Evolutionary conservation across 2,113 vertebrate species (phyloP).

Genomic region (Eurypyga helias): DNA sequence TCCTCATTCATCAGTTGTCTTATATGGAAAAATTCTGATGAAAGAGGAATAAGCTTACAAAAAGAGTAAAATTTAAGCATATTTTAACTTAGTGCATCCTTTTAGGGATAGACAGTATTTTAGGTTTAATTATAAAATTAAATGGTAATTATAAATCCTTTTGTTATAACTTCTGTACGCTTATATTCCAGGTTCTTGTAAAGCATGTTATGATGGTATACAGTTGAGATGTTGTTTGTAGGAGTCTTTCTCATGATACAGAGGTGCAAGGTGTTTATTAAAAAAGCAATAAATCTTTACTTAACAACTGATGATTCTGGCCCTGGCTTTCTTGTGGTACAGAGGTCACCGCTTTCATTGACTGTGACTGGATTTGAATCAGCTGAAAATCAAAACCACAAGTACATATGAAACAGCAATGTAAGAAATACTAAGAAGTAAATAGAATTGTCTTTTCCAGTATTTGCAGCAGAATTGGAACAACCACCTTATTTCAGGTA

Average conservation of each 20-base stretch:
- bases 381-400: neutral
- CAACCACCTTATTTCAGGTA: neutral
- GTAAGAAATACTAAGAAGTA: neutral
- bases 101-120: neutral
- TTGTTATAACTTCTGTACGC: neutral
- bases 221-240: neutral
- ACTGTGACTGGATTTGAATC: neutral
- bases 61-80: neutral
- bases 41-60: neutral
- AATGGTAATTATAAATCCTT: neutral
- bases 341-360: neutral
- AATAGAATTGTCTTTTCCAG: neutral
- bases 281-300: neutral
- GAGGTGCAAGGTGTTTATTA: neutral
- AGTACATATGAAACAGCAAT: neutral
- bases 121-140: neutral
- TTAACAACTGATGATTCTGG: neutral
- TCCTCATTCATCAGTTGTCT: neutral
- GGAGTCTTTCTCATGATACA: neutral
- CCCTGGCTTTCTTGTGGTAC: neutral
- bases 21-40: neutral
- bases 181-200: neutral
- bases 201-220: neutral
- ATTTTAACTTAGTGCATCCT: neutral
- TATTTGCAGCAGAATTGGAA: neutral